Base-by-base conservation (phyloP, 2,888 invertebrate species). In the Lycia hirtaria region DNA sequence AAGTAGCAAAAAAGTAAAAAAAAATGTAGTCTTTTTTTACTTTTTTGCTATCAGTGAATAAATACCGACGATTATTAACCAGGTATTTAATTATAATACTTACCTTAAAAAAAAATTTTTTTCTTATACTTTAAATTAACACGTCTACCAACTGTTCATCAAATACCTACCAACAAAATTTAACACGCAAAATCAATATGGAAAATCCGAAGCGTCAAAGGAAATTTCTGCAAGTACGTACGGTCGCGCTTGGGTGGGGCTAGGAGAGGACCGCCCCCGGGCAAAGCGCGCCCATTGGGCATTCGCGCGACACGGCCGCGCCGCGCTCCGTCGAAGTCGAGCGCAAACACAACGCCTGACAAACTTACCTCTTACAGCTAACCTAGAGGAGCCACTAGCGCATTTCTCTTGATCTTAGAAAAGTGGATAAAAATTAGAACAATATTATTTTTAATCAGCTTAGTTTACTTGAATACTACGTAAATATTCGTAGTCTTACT, bases 241-340 rank as follows among this genome's bases (percentile, higher is more conserved):
- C 57, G 53, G 56, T 64, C 55, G 64, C 61, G 62, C 40, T 57
- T 71, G 81, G 89, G 87, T 71, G 89, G 78, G 71, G 85, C 83
- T 33, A 72, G 33, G 24, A 43, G 56, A 65, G 82, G 78, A 60
- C 85, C 90, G 87, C 89, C 89, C 72, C 76, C 73, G 52, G 49
- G 73, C 64, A 68, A 80, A 77, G 85, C 87, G 81, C 86, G 83
- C 82, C 78, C 85, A 83, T 77, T 84, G 87, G 88, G 86, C 85
- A 26, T 35, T n/a, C 22, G 35, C 19, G 17, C 45, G 20, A 6
- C 33, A 35, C 24, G 47, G 7, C 17, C 15, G n/a, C 35, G 15
- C 35, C n/a, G 26, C 6, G 20, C 35, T 47, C n/a, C 26, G 35
- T 24, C 47, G 41, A 26, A 15, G 26, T 10, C 26, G 4, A 17